Conservation (phyloP, 2,888 invertebrate species). For the Nemotelus nigrinus region DNA sequence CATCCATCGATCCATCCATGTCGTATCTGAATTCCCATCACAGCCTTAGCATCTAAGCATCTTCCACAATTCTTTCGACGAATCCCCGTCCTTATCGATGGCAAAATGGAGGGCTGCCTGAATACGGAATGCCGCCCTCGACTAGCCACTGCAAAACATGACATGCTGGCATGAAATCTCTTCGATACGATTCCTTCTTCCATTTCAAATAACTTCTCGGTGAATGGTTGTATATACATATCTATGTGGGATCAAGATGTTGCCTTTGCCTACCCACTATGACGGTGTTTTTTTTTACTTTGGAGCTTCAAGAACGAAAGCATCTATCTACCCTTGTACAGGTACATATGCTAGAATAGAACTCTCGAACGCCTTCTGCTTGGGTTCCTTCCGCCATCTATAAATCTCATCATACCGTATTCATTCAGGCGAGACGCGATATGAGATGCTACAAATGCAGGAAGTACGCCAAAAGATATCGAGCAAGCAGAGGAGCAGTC, state of each 20-base stretch:
- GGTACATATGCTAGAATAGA: slow-evolving; percentile 22
- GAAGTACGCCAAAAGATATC: slow-evolving; percentile 30
- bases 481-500: not conserved
- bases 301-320: too few species aligned
- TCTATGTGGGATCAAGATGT: not conserved
- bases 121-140: slow-evolving; percentile 8
- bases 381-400: slow-evolving; percentile 15
- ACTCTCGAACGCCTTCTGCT: slow-evolving; percentile 27
- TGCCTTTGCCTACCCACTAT: not conserved
- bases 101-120: slow-evolving; percentile 13
- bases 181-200: not conserved
- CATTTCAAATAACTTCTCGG: too few species aligned
- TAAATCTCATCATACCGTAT: slow-evolving; percentile 28
- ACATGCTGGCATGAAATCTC: not conserved
- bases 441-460: not conserved
- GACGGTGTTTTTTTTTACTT: not conserved
- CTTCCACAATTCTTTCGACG: not conserved
- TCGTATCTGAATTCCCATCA: not conserved
- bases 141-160: slow-evolving; percentile 30
- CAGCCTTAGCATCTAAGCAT: not conserved
- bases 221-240: too few species aligned
- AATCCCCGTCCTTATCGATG: not conserved
- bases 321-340: too few species aligned
- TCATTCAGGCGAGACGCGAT: slow-evolving; percentile 16
- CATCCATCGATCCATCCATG: too few species aligned